Conservation (phyloP, 2,113 vertebrate species). For the Trinectes maculatus region DNA sequence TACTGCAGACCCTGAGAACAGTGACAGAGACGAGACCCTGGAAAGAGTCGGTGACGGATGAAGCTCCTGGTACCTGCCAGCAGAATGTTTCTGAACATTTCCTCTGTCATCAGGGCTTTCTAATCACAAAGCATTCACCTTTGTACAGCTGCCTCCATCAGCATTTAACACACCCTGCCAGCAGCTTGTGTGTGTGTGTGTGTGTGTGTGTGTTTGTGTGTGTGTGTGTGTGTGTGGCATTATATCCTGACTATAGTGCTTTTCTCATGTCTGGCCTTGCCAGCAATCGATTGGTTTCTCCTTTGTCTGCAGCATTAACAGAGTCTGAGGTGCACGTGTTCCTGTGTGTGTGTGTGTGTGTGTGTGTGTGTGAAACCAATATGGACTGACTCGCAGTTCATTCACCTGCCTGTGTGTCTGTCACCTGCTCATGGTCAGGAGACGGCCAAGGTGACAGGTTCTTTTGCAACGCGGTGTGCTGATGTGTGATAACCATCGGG, state of each 20-base stretch:
- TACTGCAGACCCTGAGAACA: constrained; percentile 61
- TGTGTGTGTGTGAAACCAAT: constrained; percentile 49
- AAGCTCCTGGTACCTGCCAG: constrained; percentile 57
- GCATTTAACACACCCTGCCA: constrained; percentile 48
- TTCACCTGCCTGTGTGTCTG: constrained; percentile 66
- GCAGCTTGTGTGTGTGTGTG: constrained; percentile 24
- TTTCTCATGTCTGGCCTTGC: constrained; percentile 66
- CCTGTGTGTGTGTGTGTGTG: constrained; percentile 11
- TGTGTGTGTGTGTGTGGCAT: constrained; percentile 19
- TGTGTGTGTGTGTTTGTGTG: constrained; percentile 28
- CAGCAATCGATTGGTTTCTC: constrained; percentile 67
- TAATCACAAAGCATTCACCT: constrained; percentile 73
- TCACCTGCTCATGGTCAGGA: constrained; percentile 62
- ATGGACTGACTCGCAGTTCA: constrained; percentile 56
- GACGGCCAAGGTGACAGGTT: constrained; percentile 68
- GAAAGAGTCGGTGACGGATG: constrained; percentile 64
- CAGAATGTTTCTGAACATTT: constrained; percentile 66
- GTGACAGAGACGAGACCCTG: constrained; percentile 62
- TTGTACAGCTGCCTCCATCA: constrained; percentile 66
- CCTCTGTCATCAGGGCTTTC: constrained; percentile 64
- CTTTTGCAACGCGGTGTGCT: constrained; percentile 26
- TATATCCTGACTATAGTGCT: constrained; percentile 66
- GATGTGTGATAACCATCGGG: constrained; percentile 58
- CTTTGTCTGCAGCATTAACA: constrained; percentile 74
- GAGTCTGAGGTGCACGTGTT: constrained; percentile 56